Evolutionary conservation across 2,888 invertebrate species (phyloP), one percentile per base, ranked within the genome.

Genomic region (Ophonus ardosiacus): DNA sequence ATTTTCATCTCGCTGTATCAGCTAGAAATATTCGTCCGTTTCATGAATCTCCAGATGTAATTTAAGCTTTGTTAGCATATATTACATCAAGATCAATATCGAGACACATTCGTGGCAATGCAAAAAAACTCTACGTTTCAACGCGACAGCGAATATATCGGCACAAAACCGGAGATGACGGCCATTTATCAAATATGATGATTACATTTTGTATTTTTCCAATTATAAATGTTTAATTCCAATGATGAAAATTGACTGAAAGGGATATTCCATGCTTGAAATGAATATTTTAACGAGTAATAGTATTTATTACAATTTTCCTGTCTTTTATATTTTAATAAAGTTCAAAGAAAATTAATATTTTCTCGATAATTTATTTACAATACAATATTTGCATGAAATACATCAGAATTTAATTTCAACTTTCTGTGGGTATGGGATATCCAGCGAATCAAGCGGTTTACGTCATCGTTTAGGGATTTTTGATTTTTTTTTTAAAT

Each of bases 11-110:
- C 40, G 71, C 7, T 18, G 18, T 40, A 40, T 71, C 71, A 71
- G 71, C 71, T 71, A 43, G 40, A 68, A 71, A 43, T 71, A 38
- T 71, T 43, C 43, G 71, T 21, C 40, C 40, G 10, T 40, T 71
- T 71, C 71, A 71, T 71, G 43, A 71, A 40, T 71, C 71, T 43
- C 43, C 18, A 71, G 40, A 71, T 43, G 71, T 71, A 71, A 71
- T 71, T 71, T 71, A 18, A 7, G 71, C 71, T 71, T 71, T 71
- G 43, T 71, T 71, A 71, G 71, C 71, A 71, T 71, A 71, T 71
- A 71, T 71, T 71, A 71, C 71, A 71, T 71, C 8, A 17, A 71
- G 71, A 71, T 71, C 71, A 71, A 71, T 71, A 71, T 43, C 43
- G 71, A 18, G 40, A 71, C 71, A 71, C 71, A 71, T 71, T 71